phyloP scores from a whole-genome alignment of 37 sponge, comb jelly and placozoan genomes.

The Halisarca cf. caerulea region DNA sequence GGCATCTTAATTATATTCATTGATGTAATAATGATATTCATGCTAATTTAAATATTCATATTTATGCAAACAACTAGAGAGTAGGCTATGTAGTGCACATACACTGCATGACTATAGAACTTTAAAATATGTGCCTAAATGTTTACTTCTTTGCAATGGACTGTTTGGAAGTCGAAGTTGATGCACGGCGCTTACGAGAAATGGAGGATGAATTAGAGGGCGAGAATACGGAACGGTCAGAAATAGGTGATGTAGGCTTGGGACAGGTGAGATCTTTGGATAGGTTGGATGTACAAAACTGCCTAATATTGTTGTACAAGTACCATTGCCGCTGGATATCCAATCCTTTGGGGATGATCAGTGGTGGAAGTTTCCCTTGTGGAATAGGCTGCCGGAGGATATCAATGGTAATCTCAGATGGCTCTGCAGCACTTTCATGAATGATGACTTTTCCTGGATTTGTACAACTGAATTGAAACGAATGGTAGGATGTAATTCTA shows the following conservation, averaged over 20 bases:
- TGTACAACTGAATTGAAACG: conserved; percentile 2
- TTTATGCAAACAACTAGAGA: no score
- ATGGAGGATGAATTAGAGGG: no score
- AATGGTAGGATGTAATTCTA: background rate
- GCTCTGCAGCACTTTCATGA: background rate
- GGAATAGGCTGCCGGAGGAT: background rate
- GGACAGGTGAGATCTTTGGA: background rate
- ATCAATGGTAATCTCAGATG: background rate
- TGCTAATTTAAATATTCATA: no score
- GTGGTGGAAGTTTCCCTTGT: background rate
- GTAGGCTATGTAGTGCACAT: no score
- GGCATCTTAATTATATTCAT: no score
- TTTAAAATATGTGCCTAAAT: no score
- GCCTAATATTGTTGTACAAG: conserved; percentile 35
- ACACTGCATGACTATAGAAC: no score
- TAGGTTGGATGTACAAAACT: conserved; percentile 5
- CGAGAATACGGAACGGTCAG: no score
- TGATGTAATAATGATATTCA: no score
- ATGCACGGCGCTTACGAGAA: no score
- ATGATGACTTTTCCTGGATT: background rate
- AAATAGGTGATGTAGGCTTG: background rate
- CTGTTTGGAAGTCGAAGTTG: no score
- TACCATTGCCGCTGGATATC: conserved; percentile 17
- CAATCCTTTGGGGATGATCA: conserved; percentile 6
- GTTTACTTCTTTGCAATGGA: no score